Evolutionary conservation across 2,797 vertebrate genomes (phyloP).

Genomic region (Bradypodion pumilum): DNA sequence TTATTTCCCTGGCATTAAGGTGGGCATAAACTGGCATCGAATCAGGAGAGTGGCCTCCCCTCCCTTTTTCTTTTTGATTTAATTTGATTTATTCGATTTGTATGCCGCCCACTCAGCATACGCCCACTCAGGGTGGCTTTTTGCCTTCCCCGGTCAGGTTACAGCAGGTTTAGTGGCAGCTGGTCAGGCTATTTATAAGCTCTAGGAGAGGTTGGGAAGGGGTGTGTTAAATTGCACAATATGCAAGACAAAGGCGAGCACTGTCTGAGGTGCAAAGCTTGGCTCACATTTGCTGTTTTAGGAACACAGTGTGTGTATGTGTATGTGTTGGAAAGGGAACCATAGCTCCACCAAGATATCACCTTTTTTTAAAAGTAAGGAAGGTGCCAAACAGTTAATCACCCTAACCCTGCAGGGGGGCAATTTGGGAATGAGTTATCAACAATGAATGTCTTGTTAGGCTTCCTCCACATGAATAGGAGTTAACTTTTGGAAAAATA

Average conservation of each 20-base stretch:
- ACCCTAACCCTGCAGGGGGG: too few relatives aligned
- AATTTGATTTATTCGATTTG: too few relatives aligned
- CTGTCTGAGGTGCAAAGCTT: not conserved
- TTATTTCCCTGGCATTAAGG: not conserved
- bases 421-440: too few relatives aligned
- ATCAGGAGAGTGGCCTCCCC: not conserved
- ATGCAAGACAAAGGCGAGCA: not conserved
- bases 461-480: too few relatives aligned
- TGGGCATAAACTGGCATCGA: not conserved
- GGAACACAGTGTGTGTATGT: too few relatives aligned
- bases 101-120: too few relatives aligned
- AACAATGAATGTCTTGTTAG: too few relatives aligned
- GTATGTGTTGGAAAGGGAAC: rapidly evolving
- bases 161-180: conserved; percentile 19
- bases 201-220: not conserved
- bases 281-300: not conserved
- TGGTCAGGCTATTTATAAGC: conserved; percentile 29
- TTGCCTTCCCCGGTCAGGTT: conserved; percentile 21
- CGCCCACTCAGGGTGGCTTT: too few relatives aligned
- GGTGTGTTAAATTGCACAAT: not conserved
- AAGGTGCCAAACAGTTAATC: too few relatives aligned
- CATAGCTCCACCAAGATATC: too few relatives aligned
- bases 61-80: not conserved
- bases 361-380: too few relatives aligned
- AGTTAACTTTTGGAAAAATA: too few relatives aligned